Conservation (phyloP, 2,888 invertebrate genomes). For the Cyaniris semiargus region DNA sequence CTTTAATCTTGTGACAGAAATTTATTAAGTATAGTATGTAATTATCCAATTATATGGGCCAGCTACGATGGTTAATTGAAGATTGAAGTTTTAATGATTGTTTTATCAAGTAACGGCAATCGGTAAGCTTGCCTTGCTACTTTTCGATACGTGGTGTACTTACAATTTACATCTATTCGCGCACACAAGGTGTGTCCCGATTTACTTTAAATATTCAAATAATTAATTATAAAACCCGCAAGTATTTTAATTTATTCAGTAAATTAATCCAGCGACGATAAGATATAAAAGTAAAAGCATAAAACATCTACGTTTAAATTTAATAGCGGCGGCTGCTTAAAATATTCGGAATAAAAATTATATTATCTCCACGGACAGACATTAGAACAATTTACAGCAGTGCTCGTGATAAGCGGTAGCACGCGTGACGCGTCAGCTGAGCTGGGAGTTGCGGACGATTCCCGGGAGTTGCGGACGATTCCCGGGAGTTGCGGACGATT, state of each 20-base stretch:
- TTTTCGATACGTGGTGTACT: background rate
- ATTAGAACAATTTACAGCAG: background rate
- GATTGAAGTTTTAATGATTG: background rate
- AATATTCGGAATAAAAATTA: background rate
- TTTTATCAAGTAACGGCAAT: background rate
- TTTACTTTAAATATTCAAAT: constrained; percentile 21
- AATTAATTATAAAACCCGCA: background rate
- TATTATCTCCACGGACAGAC: background rate
- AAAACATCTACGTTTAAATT: constrained; percentile 7
- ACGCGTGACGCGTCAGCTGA: background rate
- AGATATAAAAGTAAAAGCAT: background rate
- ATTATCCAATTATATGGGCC: no score
- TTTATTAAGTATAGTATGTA: no score
- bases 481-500: background rate
- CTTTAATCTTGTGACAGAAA: no score
- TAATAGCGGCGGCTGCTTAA: background rate
- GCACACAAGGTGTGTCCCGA: constrained; percentile 10
- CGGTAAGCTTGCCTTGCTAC: background rate
- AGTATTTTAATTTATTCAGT: background rate
- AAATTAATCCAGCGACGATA: constrained; percentile 19
- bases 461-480: no score
- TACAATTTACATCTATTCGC: background rate
- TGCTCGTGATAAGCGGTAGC: background rate
- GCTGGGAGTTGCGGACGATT: background rate
- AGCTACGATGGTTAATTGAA: background rate